Conservation (phyloP, 2,113 vertebrate species). For the Campylomormyrus numenius region DNA sequence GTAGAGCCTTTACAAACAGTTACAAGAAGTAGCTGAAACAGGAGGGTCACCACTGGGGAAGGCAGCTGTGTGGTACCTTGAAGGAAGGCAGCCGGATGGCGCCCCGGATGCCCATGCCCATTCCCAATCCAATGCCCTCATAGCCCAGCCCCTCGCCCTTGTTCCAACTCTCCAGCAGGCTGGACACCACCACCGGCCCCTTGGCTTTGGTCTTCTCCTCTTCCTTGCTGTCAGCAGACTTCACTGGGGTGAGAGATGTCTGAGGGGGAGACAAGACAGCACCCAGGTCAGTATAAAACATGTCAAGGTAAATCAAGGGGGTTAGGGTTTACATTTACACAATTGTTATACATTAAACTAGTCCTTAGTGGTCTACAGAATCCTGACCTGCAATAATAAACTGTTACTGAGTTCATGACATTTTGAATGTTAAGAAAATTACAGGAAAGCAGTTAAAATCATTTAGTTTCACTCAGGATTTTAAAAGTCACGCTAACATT, state of each 20-base stretch:
- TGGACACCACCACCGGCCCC: constrained; percentile 76
- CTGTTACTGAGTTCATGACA: not conserved
- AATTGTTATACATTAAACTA: not conserved
- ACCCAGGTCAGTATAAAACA: not conserved
- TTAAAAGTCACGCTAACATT: not conserved
- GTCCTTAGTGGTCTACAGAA: not conserved
- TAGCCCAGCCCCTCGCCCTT: constrained; percentile 90
- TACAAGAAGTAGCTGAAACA: not conserved
- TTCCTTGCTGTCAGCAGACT: constrained; percentile 78
- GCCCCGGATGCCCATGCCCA: constrained; percentile 80
- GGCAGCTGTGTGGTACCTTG: constrained; percentile 62
- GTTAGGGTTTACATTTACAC: not conserved
- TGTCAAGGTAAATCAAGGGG: not conserved
- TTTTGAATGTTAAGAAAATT: not conserved
- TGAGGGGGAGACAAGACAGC: constrained; percentile 35
- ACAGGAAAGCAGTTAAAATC: not conserved
- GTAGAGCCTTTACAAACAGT: not conserved
- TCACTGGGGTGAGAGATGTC: constrained; percentile 85
- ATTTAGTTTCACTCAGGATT: not conserved
- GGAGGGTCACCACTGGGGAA: not conserved
- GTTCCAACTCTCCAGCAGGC: constrained; percentile 90
- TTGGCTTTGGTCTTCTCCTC: constrained; percentile 88
- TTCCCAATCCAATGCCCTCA: constrained; percentile 85
- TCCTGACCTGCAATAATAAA: not conserved
- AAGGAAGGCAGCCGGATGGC: constrained; percentile 93